Percentiles rank a stretch among this genome's conserved stretches.
These are phyloP conservation scores for Phrixothrix hirtus DNA, from an alignment of 2,888 invertebrate genomes.

Conservation along the genomic window DNA sequence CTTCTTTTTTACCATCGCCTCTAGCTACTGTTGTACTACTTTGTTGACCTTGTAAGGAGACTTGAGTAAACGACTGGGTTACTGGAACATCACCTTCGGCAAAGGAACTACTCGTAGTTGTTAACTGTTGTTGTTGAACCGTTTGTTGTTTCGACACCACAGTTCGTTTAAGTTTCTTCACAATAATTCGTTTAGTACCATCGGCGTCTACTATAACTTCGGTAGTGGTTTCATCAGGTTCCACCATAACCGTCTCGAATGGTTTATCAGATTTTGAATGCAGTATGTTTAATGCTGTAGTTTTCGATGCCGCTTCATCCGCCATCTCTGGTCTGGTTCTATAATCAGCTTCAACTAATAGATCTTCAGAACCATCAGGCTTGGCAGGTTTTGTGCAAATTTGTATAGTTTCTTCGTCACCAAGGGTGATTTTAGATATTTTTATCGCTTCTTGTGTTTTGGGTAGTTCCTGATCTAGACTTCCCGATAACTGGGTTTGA, in stretches of 20 bases:
- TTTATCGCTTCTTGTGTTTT: slow-evolving; percentile 68
- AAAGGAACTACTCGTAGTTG: slow-evolving; percentile 60
- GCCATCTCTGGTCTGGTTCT: slow-evolving; percentile 57
- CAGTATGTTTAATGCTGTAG: slow-evolving; percentile 71
- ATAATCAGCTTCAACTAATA: slow-evolving; percentile 73
- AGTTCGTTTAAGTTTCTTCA: slow-evolving; percentile 72
- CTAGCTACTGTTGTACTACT: slow-evolving; percentile 62
- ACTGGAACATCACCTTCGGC: slow-evolving; percentile 62
- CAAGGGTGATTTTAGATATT: slow-evolving; percentile 66
- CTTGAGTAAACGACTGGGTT: slow-evolving; percentile 68
- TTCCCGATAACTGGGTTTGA: slow-evolving; percentile 56
- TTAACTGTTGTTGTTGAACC: slow-evolving; percentile 65
- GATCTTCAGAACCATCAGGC: slow-evolving; percentile 61
- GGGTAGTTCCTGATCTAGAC: slow-evolving; percentile 48
- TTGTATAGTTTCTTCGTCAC: slow-evolving; percentile 72
- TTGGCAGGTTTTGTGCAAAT: slow-evolving; percentile 67
- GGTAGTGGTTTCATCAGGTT: slow-evolving; percentile 82
- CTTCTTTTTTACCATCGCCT: slow-evolving; percentile 66
- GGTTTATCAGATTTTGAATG: slow-evolving; percentile 72
- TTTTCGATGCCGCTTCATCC: slow-evolving; percentile 57
- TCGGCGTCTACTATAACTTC: slow-evolving; percentile 80
- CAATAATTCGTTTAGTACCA: slow-evolving; percentile 78
- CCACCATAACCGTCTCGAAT: slow-evolving; percentile 79
- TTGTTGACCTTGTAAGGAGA: slow-evolving; percentile 69
- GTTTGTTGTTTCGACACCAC: slow-evolving; percentile 69